Conservation (phyloP, 1,140 invertebrate genomes). For the Pseudomyrmex pallidus region DNA sequence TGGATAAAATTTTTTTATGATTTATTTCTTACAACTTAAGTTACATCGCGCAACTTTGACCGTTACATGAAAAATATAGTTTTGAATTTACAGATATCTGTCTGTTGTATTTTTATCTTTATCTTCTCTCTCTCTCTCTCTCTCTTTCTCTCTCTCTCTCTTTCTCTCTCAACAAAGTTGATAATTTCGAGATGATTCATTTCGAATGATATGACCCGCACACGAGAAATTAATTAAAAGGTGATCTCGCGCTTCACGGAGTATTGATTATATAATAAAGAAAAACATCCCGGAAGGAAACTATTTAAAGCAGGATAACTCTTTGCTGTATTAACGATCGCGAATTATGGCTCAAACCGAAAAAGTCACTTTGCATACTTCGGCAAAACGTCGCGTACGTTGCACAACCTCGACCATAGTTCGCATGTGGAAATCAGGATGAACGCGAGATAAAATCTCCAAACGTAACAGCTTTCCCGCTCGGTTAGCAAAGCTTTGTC, state of each 20-base stretch:
- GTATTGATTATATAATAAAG: constrained; percentile 21
- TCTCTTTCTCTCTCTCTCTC: too few relatives aligned
- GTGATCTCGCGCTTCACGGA: not conserved
- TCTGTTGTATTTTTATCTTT: too few relatives aligned
- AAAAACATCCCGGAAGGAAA: not conserved
- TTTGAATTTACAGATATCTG: too few relatives aligned
- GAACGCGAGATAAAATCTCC: constrained; percentile 51
- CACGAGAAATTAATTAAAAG: constrained; percentile 10
- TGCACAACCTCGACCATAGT: not conserved
- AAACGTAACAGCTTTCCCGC: constrained; percentile 32
- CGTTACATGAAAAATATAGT: too few relatives aligned
- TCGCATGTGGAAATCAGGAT: constrained; percentile 28
- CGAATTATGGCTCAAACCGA: constrained; percentile 5
- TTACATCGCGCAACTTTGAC: too few relatives aligned
- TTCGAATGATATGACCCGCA: not conserved
- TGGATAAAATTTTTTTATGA: too few relatives aligned
- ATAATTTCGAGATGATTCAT: not conserved
- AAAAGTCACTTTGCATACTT: constrained; percentile 42
- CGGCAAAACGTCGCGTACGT: not conserved
- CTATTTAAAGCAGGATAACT: constrained; percentile 1
- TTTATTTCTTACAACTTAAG: too few relatives aligned
- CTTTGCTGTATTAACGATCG: constrained; percentile 53
- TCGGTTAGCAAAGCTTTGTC: constrained; percentile 20
- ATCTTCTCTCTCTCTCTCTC: too few relatives aligned
- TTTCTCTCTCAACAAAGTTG: too few relatives aligned